Base-by-base conservation (phyloP, 2,113 vertebrate genomes). In the Siniperca knerii region DNA sequence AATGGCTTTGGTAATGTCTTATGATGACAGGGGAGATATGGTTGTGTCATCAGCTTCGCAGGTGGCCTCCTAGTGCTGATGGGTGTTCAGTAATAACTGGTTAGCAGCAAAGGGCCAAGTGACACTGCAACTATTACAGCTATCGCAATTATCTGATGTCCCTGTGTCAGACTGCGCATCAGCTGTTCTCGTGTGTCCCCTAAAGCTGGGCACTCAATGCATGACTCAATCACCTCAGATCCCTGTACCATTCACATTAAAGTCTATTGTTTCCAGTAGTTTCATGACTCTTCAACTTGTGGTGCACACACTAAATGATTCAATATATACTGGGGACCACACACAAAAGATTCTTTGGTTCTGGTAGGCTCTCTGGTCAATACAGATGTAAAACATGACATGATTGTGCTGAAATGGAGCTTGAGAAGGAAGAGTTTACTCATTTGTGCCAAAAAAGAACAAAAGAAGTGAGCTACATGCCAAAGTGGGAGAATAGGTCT, bases 1-100 rank as follows among this genome's bases (percentile, higher is more conserved):
- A 76, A 77, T 71, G 79, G 75, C 64, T 70, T 40, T 18, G 11
- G 55, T 89, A 16, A 83, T 87, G 42, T 81, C 20, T 29, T 35
- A 16, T 48, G 62, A 82, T 83, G 74, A 69, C 67, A 67, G 29
- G 29, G 69, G 73, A 52, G 74, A 75, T 66, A 64, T 57, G 71
- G 55, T 44, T 77, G 58, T 83, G 86, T 71, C 87, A 67, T 84
- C 78, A 65, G 71, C 83, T 62, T 75, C 7, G 15, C 79, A 83
- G 87, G 78, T 82, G 87, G 82, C 52, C 65, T 81, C 64, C 35
- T 44, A 33, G 58, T 15, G 23, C 85, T 74, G 72, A 87, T 62
- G 62, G 57, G 78, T 71, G 66, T 61, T 83, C 54, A 33, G 68
- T 77, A 80, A 67, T 70, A 75, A 87, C 42, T 29, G 10, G 18